Conservation (phyloP, 2,888 invertebrate species). For the Julus scandinavius region DNA sequence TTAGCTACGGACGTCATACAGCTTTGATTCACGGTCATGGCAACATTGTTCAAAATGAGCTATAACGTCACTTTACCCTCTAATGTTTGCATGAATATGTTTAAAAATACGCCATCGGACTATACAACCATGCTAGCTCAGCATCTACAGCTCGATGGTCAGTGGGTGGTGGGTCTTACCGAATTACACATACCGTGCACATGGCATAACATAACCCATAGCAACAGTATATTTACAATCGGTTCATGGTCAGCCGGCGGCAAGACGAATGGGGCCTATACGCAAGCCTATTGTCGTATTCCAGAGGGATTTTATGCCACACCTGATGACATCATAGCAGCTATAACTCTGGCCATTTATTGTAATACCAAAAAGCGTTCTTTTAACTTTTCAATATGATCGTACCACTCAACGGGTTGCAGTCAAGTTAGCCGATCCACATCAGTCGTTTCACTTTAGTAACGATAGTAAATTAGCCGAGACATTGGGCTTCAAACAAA, state of each 20-base stretch:
- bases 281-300: no score
- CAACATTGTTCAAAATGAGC: background rate
- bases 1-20: conserved; percentile 34
- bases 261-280: no score
- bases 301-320: no score
- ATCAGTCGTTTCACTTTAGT: background rate
- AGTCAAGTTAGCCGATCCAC: background rate
- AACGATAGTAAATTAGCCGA: background rate
- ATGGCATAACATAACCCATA: background rate
- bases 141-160: background rate
- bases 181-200: background rate
- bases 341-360: no score
- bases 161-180: background rate
- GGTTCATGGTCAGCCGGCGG: no score
- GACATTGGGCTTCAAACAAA: background rate
- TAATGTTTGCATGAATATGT: no score
- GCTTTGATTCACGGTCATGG: background rate
- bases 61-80: conserved; percentile 57
- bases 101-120: background rate
- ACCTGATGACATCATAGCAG: no score
- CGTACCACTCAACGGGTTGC: background rate
- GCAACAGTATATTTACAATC: background rate
- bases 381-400: background rate
- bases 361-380: background rate
- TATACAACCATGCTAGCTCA: background rate